These are phyloP conservation scores for Diaprepes abbreviatus DNA, from an alignment of 2,888 invertebrate genomes.

Conservation along the genomic window DNA sequence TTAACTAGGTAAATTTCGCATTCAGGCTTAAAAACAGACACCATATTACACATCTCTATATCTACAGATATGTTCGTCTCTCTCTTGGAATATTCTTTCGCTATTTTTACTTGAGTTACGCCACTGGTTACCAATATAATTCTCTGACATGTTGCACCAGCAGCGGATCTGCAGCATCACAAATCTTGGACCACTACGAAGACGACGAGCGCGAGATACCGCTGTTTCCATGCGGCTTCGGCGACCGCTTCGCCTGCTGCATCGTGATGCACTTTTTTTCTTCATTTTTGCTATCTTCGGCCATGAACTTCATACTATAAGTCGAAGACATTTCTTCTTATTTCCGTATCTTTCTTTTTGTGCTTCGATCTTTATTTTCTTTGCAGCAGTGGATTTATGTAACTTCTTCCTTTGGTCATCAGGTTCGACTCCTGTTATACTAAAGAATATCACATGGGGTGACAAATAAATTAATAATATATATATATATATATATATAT, in stretches of 20 bases:
- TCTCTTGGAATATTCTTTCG: too few species aligned
- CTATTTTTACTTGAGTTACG: too few species aligned
- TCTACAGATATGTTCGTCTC: too few species aligned
- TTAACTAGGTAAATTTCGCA: too few species aligned
- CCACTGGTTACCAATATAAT: too few species aligned
- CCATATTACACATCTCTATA: too few species aligned
- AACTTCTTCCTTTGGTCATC: too few species aligned
- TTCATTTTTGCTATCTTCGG: constrained; percentile 22
- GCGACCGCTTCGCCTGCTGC: constrained; percentile 8
- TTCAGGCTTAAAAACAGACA: too few species aligned
- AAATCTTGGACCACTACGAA: constrained; percentile 38
- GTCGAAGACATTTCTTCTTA: constrained; percentile 14
- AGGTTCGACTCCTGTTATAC: too few species aligned
- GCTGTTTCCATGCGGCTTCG: constrained; percentile 41
- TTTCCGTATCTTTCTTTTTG: constrained; percentile 5
- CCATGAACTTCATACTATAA: constrained; percentile 31
- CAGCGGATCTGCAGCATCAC: constrained; percentile 26
- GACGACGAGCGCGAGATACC: constrained; percentile 20
- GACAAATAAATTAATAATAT: too few species aligned
- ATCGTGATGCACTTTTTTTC: constrained; percentile 20
- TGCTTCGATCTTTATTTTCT: not conserved
- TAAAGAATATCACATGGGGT: too few species aligned
- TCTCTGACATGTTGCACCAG: not conserved
- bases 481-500: not conserved
- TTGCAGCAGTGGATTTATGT: not conserved